These are phyloP conservation scores for Albula glossodonta DNA, from an alignment of 2,113 vertebrate species.

Conservation along the genomic window DNA sequence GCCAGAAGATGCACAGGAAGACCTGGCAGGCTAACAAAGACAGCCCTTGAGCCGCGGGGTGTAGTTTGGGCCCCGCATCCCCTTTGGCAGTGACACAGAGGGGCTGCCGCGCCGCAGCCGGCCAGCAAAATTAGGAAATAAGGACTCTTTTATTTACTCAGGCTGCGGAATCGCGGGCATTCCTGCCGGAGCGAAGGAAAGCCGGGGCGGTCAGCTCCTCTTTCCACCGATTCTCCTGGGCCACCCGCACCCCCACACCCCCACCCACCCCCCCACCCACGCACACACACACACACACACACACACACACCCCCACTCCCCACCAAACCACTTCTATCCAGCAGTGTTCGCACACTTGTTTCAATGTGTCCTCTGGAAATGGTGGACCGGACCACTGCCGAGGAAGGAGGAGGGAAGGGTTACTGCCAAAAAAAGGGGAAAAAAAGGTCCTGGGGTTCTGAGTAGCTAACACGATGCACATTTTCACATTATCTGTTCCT, in stretches of 20 bases:
- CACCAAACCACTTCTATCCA: slow-evolving; percentile 81
- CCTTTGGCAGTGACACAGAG: slow-evolving; percentile 97
- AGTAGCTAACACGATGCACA: neutral
- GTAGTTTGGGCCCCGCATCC: slow-evolving; percentile 91
- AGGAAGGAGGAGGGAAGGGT: neutral
- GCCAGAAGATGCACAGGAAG: slow-evolving; percentile 97
- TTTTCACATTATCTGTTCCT: neutral
- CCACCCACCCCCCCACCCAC: slow-evolving; percentile 56
- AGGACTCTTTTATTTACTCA: slow-evolving; percentile 99
- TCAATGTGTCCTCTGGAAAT: slow-evolving; percentile 81
- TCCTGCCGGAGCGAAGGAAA: slow-evolving; percentile 93
- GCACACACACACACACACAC: slow-evolving; percentile 58
- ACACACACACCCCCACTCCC: slow-evolving; percentile 58
- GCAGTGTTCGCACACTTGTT: slow-evolving; percentile 96
- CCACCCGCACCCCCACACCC: slow-evolving; percentile 28
- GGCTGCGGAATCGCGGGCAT: slow-evolving; percentile 96
- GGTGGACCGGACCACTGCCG: slow-evolving; percentile 53
- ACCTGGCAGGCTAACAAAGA: slow-evolving; percentile 98
- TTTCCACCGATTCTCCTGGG: slow-evolving; percentile 80
- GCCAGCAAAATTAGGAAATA: slow-evolving; percentile 96
- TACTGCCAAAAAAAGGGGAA: neutral
- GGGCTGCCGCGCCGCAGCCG: slow-evolving; percentile 74
- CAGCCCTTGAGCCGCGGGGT: slow-evolving; percentile 97
- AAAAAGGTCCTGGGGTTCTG: neutral
- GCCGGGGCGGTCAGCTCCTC: slow-evolving; percentile 65